Base-by-base conservation (phyloP, 2,113 vertebrate genomes). In the Apodemus speciosus region DNA sequence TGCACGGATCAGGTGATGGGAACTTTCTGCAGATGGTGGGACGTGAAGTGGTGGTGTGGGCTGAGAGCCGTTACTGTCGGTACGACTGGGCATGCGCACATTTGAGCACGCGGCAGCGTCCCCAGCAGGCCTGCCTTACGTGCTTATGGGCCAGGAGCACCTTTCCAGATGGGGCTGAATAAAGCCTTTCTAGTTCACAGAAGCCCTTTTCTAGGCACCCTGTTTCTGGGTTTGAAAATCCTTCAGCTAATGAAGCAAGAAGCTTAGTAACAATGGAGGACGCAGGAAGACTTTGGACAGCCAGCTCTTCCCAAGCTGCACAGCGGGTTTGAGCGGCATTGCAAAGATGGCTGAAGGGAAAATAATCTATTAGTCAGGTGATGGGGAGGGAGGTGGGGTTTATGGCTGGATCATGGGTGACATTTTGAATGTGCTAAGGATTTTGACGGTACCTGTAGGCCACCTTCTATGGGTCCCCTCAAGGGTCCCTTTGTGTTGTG, bases 341-440 rank as follows among this genome's bases (percentile, higher is more conserved):
- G 18, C 25, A 27, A n/a, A 58, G 9, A 21, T 0, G 0, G 27
- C 10, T 0, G 7, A 88, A 75, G 23, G 20, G 46, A 66, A 21
- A 25, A 51, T 53, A 27, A 32, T 64, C 43, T 32, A 0, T 3
- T 58, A 46, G 49, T 25, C 8, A 15, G 40, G 60, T 16, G 69
- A 8, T 6, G 1, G 1, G 13, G 5, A 9, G 8, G 11, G 4
- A 0, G 3, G 40, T 35, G 4, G 2, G 43, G 60, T n/a, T 43
- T 16, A 51, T 49, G 1, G 51, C 27, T 21, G 56, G 85, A n/a
- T 89, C 15, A 15, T 32, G n/a, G 10, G 71, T 30, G 51, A 43
- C 75, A 75, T 84, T 79, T 73, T 75, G 53, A 80, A 77, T 73
- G 27, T 0, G 71, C 32, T n/a, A 27, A 68, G 25, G 14, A 10